These are phyloP conservation scores for Heliconius hermathena DNA, from an alignment of 1,140 invertebrate genomes.

Conservation along the genomic window DNA sequence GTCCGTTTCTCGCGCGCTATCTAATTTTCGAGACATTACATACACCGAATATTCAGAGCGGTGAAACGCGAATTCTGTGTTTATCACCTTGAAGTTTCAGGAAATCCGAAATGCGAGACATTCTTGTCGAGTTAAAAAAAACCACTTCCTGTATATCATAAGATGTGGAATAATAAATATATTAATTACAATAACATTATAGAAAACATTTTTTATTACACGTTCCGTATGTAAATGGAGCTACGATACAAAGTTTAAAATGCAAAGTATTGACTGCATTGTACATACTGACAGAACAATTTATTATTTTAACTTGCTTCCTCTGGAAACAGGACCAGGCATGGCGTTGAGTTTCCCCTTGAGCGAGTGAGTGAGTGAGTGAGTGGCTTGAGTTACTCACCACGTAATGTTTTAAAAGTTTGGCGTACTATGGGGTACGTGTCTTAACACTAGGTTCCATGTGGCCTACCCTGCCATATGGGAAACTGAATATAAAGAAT, in stretches of 20 bases:
- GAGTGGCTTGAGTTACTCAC: no score
- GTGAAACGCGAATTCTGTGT: background rate
- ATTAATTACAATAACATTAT: constrained; percentile 5
- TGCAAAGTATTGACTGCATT: background rate
- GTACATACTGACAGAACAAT: background rate
- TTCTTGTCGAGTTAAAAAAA: background rate
- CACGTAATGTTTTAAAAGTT: background rate
- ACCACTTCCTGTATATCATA: background rate
- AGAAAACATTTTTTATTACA: background rate
- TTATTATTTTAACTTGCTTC: background rate
- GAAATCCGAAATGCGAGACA: constrained; percentile 1
- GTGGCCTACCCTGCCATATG: no score
- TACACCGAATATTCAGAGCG: background rate
- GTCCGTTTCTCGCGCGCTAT: no score
- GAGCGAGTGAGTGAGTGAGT: no score
- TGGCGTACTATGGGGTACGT: no score
- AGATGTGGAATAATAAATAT: background rate
- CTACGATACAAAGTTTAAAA: background rate
- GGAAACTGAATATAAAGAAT: no score
- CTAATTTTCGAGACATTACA: no score
- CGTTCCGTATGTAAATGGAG: background rate
- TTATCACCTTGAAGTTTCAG: constrained; percentile 1
- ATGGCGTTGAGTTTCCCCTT: background rate
- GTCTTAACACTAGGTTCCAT: no score
- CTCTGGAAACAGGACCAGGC: background rate